Conservation (phyloP, 64 coral and sea anemone species). For the Pocillopora damicornis region DNA sequence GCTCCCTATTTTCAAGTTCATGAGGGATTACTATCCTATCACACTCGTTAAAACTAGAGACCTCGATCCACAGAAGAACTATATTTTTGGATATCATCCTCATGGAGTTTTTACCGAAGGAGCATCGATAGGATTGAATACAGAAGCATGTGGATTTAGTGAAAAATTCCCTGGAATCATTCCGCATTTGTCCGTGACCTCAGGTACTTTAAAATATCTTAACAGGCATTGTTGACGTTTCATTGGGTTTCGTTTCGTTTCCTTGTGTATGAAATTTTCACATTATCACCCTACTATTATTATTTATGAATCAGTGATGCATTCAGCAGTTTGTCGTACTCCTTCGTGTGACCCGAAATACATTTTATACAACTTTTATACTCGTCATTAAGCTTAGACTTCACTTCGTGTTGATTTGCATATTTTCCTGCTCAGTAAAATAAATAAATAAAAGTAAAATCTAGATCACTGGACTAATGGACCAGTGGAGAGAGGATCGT, state of each 20-base stretch:
- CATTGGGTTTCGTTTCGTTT: too few relatives aligned
- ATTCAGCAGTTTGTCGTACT: too few relatives aligned
- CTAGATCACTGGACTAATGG: neutral
- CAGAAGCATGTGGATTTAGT: conserved; percentile 67
- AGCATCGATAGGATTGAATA: conserved; percentile 41
- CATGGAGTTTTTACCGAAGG: conserved; percentile 54
- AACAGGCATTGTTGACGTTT: neutral
- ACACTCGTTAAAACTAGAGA: conserved; percentile 69
- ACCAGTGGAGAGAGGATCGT: neutral
- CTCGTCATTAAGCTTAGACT: too few relatives aligned
- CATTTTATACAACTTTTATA: too few relatives aligned
- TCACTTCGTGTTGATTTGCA: too few relatives aligned
- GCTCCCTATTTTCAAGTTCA: conserved; percentile 53
- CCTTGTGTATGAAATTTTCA: too few relatives aligned
- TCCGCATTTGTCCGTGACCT: conserved; percentile 47
- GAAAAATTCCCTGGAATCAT: conserved; percentile 74
- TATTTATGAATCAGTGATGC: too few relatives aligned
- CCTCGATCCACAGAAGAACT: conserved; percentile 67
- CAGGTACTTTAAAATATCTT: neutral
- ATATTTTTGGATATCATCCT: conserved; percentile 80
- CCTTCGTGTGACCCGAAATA: too few relatives aligned
- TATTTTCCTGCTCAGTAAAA: too few relatives aligned
- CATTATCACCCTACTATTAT: too few relatives aligned
- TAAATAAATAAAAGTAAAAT: neutral
- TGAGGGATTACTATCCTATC: conserved; percentile 79